Base-by-base conservation (phyloP, 2,888 invertebrate genomes). In the Sarcophaga caerulescens region DNA sequence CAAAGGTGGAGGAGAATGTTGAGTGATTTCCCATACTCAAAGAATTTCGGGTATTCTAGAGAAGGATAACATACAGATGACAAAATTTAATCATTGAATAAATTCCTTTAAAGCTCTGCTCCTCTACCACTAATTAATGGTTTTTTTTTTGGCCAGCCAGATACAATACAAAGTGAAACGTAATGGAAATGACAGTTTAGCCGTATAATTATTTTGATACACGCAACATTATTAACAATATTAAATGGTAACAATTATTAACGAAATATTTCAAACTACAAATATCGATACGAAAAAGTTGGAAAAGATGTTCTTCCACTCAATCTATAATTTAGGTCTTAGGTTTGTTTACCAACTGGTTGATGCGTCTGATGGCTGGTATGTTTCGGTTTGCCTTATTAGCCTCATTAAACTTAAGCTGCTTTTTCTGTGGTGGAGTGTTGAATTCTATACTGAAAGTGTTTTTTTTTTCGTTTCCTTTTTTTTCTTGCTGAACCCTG, bases 161-260 rank as follows among this genome's bases (percentile, higher is more conserved):
- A 35, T 35, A 8, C 35, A 35, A 35, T 10, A 35, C 57, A 52
- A 52, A 52, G 23, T 62, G 35, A 68, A 83, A 63, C 68, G 25
- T 85, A 83, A 68, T 68, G 63, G 74, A 80, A 80, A 73, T 45
- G 88, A 90, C 91, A 90, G 88, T 89, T 90, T 89, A 89, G 85
- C 59, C 84, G 87, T 89, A 84, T 91, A 91, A 92, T 92, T 91
- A 90, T 88, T 87, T 85, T 81, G 74, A 78, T 84, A 89, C 91
- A 91, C 92, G 91, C 91, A 90, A 91, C 83, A 75, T 71, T 66
- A 74, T 85, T 68, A 70, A 79, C 76, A 74, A 81, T 71, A 71
- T 77, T 70, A 83, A 59, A 80, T 87, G 63, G 66, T 62, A 85
- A 82, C 74, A 65, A 80, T 80, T 70, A 75, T 80, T 66, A 66